Base-by-base conservation (phyloP, 2,113 vertebrate genomes). In the Oceanites oceanicus region DNA sequence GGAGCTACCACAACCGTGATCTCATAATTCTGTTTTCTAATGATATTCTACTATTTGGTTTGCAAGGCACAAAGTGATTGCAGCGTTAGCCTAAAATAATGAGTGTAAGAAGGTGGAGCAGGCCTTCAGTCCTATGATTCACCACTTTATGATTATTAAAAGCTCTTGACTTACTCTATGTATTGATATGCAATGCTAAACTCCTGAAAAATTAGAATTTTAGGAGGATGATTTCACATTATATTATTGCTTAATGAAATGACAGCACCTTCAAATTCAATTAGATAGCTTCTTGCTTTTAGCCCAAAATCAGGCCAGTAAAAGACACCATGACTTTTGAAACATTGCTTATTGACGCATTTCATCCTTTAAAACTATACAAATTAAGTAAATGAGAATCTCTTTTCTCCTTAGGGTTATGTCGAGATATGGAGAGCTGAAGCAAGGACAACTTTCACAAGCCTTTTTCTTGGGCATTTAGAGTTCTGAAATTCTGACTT, bases 161-260 rank as follows among this genome's bases (percentile, higher is more conserved):
- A 75, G 56, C 79, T 66, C 67, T 61, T 59, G 40, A 58, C 30
- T 95, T 95, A 68, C 38, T 34, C 21, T 65, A 44, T 59, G 22
- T 34, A 95, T 79, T 84, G 66, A 74, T 59, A 83, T 75, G 82
- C 55, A 79, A 53, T 65, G 40, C 78, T 47, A 59, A 65, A 74
- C n/a, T 58, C 32, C 40, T 49, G 40, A 88, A 95, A 79, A 95
- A 80, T 61, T 66, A 75, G 80, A 74, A 80, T 71, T 91, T 84
- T 59, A 84, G 53, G 29, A 77, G 40, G 13, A 75, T 75, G 73
- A 84, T 84, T 91, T 91, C 74, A 79, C 40, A 40, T 55, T 71
- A 25, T 84, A 65, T 75, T 91, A 79, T 15, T 74, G 62, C 87
- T 84, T 87, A 74, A 74, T 61, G 77, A 91, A 90, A 90, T 68